Evolutionary conservation across 37 sponge, comb jelly and placozoan genomes (phyloP).

Genomic region (Haliclona indistincta): DNA sequence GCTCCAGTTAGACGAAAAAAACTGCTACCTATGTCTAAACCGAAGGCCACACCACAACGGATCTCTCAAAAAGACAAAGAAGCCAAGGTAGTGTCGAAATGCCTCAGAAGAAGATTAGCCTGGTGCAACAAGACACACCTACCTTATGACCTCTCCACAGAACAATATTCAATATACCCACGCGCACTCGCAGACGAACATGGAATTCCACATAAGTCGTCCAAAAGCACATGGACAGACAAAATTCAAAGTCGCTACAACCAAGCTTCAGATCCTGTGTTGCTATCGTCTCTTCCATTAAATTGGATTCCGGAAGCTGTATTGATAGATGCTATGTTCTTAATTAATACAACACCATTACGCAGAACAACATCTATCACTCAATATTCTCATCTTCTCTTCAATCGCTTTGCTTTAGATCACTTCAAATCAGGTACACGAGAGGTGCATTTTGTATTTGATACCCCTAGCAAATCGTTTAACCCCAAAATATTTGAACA

Average conservation of each 20-base stretch:
- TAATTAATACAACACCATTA: slow-evolving; percentile 13
- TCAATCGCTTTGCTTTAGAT: background rate
- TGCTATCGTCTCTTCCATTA: background rate
- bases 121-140: background rate
- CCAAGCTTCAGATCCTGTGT: background rate
- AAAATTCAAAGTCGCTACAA: background rate
- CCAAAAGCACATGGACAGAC: background rate
- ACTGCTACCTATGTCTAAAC: background rate
- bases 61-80: slow-evolving; percentile 19
- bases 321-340: slow-evolving; percentile 24
- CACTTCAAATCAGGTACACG: background rate
- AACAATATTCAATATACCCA: slow-evolving; percentile 6
- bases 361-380: slow-evolving; percentile 6
- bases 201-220: slow-evolving; percentile 5
- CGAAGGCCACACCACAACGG: background rate
- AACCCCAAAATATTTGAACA: slow-evolving; percentile 13
- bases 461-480: background rate
- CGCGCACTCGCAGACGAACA: background rate
- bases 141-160: background rate
- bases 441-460: slow-evolving; percentile 27
- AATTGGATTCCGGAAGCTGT: slow-evolving; percentile 7
- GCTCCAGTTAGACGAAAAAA: slow-evolving; percentile 6
- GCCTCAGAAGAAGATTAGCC: background rate
- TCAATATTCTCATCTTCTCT: slow-evolving; percentile 18
- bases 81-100: background rate